Conservation (phyloP, 2,113 vertebrate species). For the Myotis yumanensis region DNA sequence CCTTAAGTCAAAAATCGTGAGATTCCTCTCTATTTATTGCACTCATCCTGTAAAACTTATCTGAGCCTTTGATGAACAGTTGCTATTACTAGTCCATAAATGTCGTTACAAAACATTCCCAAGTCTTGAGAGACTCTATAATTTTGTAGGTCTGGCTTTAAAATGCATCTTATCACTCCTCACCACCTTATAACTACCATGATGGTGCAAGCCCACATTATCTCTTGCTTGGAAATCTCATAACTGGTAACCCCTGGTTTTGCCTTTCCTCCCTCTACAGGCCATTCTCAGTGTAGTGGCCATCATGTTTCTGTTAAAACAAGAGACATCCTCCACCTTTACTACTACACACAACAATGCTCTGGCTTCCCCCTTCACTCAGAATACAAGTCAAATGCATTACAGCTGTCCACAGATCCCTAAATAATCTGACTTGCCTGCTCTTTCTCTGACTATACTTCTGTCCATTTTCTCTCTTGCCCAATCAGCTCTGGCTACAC, state of each 20-base stretch:
- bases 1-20: background rate
- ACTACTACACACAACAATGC: background rate
- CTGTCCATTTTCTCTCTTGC: background rate
- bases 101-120: background rate
- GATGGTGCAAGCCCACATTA: background rate
- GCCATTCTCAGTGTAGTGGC: background rate
- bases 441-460: background rate
- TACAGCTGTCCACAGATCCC: background rate
- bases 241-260: background rate
- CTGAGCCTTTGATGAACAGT: background rate
- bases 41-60: background rate
- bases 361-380: background rate
- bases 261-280: background rate
- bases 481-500: background rate
- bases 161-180: background rate
- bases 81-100: background rate
- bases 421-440: background rate
- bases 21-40: background rate
- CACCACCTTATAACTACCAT: background rate
- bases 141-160: constrained; percentile 24
- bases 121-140: background rate
- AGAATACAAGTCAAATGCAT: background rate
- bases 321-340: background rate
- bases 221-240: background rate
- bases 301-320: background rate